Percentiles rank a stretch among this genome's conserved stretches.
Conservation (phyloP, 2,888 invertebrate species). For the Eugnorisma glareosa region DNA sequence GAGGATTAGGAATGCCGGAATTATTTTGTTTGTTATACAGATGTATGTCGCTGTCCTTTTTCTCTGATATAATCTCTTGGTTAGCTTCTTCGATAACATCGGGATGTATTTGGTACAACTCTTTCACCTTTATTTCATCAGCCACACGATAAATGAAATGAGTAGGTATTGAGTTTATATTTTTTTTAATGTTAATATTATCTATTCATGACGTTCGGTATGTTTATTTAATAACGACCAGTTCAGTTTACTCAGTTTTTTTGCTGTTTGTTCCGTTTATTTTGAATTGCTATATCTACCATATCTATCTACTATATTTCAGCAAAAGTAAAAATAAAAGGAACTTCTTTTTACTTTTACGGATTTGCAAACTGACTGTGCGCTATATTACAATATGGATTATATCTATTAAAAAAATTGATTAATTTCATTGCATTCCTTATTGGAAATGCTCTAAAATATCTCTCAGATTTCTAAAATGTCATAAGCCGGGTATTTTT, state of each 20-base stretch:
- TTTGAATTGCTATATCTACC: not conserved
- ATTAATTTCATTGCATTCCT: too few relatives aligned
- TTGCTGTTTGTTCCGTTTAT: too few relatives aligned
- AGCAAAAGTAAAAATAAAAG: too few relatives aligned
- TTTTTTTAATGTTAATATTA: not conserved
- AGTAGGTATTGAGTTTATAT: not conserved
- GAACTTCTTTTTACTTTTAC: not conserved
- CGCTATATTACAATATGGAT: not conserved
- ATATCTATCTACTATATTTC: too few relatives aligned
- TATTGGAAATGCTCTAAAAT: not conserved
- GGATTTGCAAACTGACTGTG: not conserved
- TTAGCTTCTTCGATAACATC: constrained; percentile 11
- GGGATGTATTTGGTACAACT: not conserved
- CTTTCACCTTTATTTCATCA: not conserved
- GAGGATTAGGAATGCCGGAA: constrained; percentile 48
- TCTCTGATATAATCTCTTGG: constrained; percentile 13
- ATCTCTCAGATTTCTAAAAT: not conserved
- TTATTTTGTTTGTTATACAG: constrained; percentile 44
- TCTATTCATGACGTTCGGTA: not conserved
- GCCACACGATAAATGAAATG: not conserved
- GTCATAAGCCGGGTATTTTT: not conserved
- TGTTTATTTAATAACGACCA: not conserved
- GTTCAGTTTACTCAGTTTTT: not conserved
- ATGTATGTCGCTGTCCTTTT: constrained; percentile 20
- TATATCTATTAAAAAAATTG: not conserved